Base-by-base conservation (phyloP, 1,140 invertebrate species). In the Dermatophagoides farinae region DNA sequence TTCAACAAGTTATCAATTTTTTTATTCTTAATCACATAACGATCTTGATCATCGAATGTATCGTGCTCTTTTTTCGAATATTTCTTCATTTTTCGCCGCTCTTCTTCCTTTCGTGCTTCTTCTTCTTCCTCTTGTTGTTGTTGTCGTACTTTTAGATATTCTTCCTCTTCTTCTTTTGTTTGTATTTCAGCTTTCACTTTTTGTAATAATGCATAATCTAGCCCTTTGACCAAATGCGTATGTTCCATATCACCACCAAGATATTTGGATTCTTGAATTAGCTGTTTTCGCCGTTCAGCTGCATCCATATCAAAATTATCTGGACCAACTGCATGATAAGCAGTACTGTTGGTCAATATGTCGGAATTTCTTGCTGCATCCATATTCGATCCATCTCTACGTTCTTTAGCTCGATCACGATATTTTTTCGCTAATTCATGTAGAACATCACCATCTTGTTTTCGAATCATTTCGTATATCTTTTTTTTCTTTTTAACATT, bases 241-340 rank as follows among this genome's bases (percentile, higher is more conserved):
- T 99, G 95, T 66, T 97, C 92, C 85, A 99, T 97, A 72, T 99
- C 96, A 81, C 96, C 96, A 71, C 96, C 96, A 75, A 99, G 86
- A 75, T 92, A 98, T 76, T 99, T 99, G 0, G 95, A 98, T 72
- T 98, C 92, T 73, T 97, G 89, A 70, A 98, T 98, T 75, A 95
- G 82, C 70, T 96, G 88, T 40, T 89, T 79, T 44, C 93, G 77
- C 49, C 90, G 77, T 73, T 97, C 91, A n/a, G 92, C 92, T 38
- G 89, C 89, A 77, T 96, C 91, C 69, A 90, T 71, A 62, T 73
- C 74, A 75, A 87, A 88, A 71, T 95, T 93, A 75, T 96, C 91
- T 1, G 91, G 91, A 0, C 90, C 92, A 0, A 97, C 91, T 39
- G 93, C 91, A 68, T 86, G 76, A 69, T 96, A 97, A 71, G 88